Base-by-base conservation (phyloP, 1,140 invertebrate genomes). In the Euborellia annulipes region DNA sequence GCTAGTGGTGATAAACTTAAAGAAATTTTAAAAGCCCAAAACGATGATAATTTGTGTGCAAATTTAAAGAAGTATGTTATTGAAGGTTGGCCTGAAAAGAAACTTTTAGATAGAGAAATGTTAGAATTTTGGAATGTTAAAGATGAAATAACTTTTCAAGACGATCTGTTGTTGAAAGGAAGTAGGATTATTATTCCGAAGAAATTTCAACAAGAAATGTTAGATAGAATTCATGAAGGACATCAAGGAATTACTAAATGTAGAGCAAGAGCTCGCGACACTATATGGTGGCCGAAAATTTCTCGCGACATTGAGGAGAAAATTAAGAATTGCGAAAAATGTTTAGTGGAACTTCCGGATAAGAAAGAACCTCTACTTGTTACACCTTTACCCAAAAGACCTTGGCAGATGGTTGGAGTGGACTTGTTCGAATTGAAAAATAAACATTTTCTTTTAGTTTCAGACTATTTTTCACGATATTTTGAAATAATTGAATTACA, bases 201-300 rank as follows among this genome's bases (percentile, higher is more conserved):
- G 19, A 17, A 14, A 14, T 17, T 38, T 14, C 16, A 18, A 13
- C 4, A 18, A 7, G 36, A 14, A 8, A 38, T 38, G 36, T 38
- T 4, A 4, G 13, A 13, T n/a, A 38, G 19, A 38, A 38, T 13
- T 38, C 36, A 13, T 38, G n/a, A n/a, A n/a, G n/a, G n/a, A n/a
- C n/a, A n/a, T n/a, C n/a, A 38, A 38, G 36, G 13, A 18, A 38
- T 38, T 38, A 14, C 16, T 3, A 38, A 38, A 38, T 38, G 36
- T 38, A 38, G 19, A n/a, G 8, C 19, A 38, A 8, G 36, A n/a
- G 3, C 36, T 38, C 3, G 36, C 3, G 36, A 38, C 16, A 17
- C 14, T 38, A n/a, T 38, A 7, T 38, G 16, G 16, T 38, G 36
- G 36, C 36, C 36, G 6, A n/a, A 18, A 8, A 38, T 38, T 14